Evolutionary conservation across 2,888 invertebrate genomes (phyloP).

Genomic region (Gari tellinella): DNA sequence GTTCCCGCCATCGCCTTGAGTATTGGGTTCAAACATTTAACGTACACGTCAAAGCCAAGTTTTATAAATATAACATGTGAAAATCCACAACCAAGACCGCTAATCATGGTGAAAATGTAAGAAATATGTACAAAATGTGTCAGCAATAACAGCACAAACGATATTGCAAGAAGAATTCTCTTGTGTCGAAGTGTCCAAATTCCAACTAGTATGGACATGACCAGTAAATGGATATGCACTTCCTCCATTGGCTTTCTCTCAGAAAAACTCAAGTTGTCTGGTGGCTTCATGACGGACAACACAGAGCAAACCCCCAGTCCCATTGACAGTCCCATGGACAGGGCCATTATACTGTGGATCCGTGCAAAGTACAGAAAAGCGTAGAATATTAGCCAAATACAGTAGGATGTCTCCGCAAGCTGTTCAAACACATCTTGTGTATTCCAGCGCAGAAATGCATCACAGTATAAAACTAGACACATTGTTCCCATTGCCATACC

Average conservation of each 20-base stretch:
- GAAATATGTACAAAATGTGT: conserved; percentile 17
- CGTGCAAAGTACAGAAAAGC: conserved; percentile 37
- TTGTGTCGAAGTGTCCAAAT: conserved; percentile 36
- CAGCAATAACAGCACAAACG: conserved; percentile 1
- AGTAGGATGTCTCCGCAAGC: too few species aligned
- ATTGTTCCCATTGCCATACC: conserved; percentile 61
- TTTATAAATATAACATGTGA: conserved; percentile 52
- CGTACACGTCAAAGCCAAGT: conserved; percentile 54
- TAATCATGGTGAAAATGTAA: conserved; percentile 33
- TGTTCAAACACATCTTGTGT: background rate
- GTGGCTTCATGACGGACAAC: conserved; percentile 15
- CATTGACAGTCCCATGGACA: conserved; percentile 58
- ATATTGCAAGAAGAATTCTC: conserved; percentile 17
- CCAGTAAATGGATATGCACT: conserved; percentile 42
- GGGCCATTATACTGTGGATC: conserved; percentile 44
- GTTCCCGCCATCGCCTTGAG: conserved; percentile 32
- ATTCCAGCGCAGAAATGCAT: conserved; percentile 52
- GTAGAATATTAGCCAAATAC: conserved; percentile 2
- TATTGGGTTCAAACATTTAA: conserved; percentile 36
- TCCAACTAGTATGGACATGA: conserved; percentile 37
- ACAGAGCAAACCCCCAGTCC: conserved; percentile 58
- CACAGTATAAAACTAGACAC: conserved; percentile 50
- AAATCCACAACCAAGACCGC: conserved; percentile 47
- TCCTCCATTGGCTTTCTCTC: conserved; percentile 15
- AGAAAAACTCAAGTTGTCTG: too few species aligned